phyloP scores from a whole-genome alignment of 2,888 invertebrate species.

The Heliothis peltigera region DNA sequence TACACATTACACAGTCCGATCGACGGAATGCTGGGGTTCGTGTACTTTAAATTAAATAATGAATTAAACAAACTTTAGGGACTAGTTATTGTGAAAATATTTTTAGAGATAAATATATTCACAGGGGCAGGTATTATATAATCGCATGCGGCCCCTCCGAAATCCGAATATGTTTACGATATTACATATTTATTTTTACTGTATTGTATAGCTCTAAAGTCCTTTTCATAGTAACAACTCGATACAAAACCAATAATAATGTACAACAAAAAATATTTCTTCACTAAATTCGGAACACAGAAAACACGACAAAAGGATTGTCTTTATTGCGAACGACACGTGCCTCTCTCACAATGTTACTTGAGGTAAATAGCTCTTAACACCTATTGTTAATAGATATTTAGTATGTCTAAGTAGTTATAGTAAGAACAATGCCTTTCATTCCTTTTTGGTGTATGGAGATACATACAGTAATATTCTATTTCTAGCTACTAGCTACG shows the following conservation, averaged over 20 bases:
- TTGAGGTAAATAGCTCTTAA: slow-evolving; percentile 13
- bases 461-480: background rate
- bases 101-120: too few species aligned
- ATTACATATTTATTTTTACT: too few species aligned
- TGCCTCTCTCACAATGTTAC: slow-evolving; percentile 20
- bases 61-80: too few species aligned
- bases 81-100: too few species aligned
- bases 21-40: slow-evolving; percentile 34
- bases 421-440: slow-evolving; percentile 26
- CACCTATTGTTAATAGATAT: slow-evolving; percentile 29
- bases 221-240: background rate
- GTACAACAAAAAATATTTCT: background rate
- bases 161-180: background rate
- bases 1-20: slow-evolving; percentile 53
- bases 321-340: slow-evolving; percentile 11
- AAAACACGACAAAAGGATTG: slow-evolving; percentile 6
- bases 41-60: slow-evolving; percentile 26
- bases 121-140: too few species aligned
- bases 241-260: background rate
- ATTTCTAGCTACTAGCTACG: too few species aligned
- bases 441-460: slow-evolving; percentile 5
- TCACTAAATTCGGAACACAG: background rate
- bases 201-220: too few species aligned
- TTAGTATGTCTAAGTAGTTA: slow-evolving; percentile 9
- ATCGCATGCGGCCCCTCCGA: too few species aligned